Percentiles rank a stretch among this genome's conserved stretches.
Evolutionary conservation across 2,797 vertebrate genomes (phyloP).

Genomic region (Sorex maritimensis): DNA sequence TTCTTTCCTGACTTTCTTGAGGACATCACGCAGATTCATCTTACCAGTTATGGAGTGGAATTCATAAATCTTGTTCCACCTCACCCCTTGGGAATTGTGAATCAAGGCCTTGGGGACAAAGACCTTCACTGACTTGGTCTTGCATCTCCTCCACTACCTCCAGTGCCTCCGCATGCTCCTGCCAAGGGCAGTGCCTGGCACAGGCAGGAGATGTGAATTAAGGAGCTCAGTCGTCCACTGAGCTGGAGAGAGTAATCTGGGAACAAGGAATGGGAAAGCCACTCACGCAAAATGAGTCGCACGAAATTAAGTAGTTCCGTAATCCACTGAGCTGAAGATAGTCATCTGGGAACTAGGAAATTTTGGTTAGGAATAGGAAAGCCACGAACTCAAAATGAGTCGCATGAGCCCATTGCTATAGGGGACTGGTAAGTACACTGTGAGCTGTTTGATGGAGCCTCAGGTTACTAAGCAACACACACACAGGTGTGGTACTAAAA

Average conservation of each 20-base stretch:
- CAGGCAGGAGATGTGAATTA: not conserved
- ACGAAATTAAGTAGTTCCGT: not conserved
- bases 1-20: not conserved
- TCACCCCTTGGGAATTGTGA: not conserved
- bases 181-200: not conserved
- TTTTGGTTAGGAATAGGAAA: not conserved
- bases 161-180: too few species aligned
- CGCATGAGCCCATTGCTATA: not conserved
- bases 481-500: not conserved
- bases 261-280: not conserved
- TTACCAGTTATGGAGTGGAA: not conserved
- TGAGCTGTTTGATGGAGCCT: not conserved
- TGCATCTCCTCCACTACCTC: not conserved
- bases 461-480: not conserved
- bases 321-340: not conserved
- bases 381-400: not conserved
- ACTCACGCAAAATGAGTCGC: not conserved
- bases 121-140: not conserved
- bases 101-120: not conserved
- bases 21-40: not conserved
- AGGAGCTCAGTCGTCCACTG: too few species aligned
- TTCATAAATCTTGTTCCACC: not conserved
- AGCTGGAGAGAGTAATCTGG: not conserved
- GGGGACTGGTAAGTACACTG: too few species aligned
- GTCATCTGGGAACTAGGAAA: constrained; percentile 5